phyloP scores from a whole-genome alignment of 2,113 vertebrate species.

The Gavia stellata region DNA sequence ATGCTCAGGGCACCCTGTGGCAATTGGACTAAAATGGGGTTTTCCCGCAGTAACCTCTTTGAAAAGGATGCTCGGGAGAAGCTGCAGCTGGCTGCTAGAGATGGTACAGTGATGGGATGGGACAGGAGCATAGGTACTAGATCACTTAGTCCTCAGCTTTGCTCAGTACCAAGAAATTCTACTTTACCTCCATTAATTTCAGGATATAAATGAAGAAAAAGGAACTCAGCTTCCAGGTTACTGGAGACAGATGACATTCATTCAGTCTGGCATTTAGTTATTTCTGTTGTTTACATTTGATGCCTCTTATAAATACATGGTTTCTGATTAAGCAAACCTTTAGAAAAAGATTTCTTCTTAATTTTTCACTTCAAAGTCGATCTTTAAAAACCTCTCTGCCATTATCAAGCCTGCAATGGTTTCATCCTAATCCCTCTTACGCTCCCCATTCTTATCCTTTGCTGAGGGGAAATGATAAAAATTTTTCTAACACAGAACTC shows the following conservation, averaged over 20 bases:
- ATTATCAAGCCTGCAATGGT: slow-evolving; percentile 40
- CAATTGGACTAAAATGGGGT: not conserved
- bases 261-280: not conserved
- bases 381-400: slow-evolving; percentile 39
- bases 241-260: not conserved
- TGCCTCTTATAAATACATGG: not conserved
- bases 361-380: slow-evolving; percentile 60
- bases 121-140: not conserved
- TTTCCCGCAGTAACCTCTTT: not conserved
- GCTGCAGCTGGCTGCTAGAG: not conserved
- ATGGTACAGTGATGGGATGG: not conserved
- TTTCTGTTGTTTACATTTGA: slow-evolving; percentile 42
- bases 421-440: slow-evolving; percentile 57
- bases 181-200: not conserved
- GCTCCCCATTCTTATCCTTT: slow-evolving; percentile 44
- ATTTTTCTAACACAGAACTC: not conserved
- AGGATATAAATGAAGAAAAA: not conserved
- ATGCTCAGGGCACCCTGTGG: fast-evolving
- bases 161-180: not conserved
- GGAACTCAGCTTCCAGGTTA: not conserved
- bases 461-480: slow-evolving; percentile 47
- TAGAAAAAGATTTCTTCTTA: too few relatives aligned
- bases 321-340: slow-evolving; percentile 8
- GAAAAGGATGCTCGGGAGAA: not conserved
- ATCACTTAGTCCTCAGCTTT: not conserved